phyloP scores from a whole-genome alignment of 1,140 invertebrate species.

The Anastrepha ludens region DNA sequence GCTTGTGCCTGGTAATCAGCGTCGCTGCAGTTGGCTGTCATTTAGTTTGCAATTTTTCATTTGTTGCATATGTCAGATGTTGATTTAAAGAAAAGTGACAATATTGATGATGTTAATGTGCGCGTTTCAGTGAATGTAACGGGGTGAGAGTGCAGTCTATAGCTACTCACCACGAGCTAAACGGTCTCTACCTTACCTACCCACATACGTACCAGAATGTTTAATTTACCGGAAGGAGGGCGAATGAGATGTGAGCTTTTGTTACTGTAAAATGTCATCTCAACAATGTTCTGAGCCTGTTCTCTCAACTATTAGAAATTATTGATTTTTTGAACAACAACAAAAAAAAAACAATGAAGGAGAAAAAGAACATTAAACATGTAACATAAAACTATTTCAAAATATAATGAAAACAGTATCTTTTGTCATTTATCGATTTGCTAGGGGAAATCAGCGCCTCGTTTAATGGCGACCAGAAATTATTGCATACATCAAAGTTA shows the following conservation, averaged over 20 bases:
- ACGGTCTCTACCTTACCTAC: too few relatives aligned
- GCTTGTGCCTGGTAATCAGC: conserved; percentile 15
- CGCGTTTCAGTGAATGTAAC: neutral
- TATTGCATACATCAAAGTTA: too few relatives aligned
- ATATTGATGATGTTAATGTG: conserved; percentile 29
- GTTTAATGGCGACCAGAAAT: too few relatives aligned
- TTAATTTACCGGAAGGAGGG: neutral
- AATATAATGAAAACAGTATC: too few relatives aligned
- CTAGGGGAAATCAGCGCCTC: too few relatives aligned
- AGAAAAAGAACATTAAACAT: too few relatives aligned
- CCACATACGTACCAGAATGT: too few relatives aligned
- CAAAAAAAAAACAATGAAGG: too few relatives aligned
- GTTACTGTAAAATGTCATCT: neutral
- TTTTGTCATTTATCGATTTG: too few relatives aligned
- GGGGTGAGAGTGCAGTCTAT: neutral
- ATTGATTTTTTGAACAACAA: neutral
- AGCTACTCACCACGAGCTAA: neutral
- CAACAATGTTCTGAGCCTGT: neutral
- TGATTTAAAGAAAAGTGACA: neutral
- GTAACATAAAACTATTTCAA: too few relatives aligned
- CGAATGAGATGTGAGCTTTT: neutral
- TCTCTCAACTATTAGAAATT: neutral
- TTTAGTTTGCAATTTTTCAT: conserved; percentile 44
- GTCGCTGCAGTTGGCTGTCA: conserved; percentile 10
- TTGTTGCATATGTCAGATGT: conserved; percentile 28